A percentile compares a stretch with the other conserved stretches of the same genome.
These are phyloP conservation scores for Proterorhinus semilunaris DNA, from an alignment of 2,113 vertebrate species.

Conservation along the genomic window DNA sequence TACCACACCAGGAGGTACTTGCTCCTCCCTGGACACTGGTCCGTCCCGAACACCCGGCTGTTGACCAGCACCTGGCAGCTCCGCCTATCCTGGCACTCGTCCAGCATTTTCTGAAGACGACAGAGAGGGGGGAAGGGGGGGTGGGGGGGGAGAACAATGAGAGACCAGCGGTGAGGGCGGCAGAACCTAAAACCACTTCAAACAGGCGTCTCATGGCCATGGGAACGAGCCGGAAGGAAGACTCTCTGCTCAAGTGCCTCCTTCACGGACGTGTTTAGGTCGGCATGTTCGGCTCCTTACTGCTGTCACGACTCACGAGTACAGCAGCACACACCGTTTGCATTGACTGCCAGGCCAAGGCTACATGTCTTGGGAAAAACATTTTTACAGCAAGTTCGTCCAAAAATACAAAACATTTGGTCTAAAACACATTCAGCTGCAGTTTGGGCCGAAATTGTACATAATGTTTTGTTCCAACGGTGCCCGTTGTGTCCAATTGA, in stretches of 20 bases:
- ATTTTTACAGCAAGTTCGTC: too few relatives aligned
- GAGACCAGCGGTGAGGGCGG: slow-evolving; percentile 38
- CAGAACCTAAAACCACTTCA: slow-evolving; percentile 65
- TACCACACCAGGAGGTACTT: slow-evolving; percentile 89
- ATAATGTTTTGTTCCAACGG: too few relatives aligned
- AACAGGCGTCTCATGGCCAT: slow-evolving; percentile 41
- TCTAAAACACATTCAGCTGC: too few relatives aligned
- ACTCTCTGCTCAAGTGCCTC: slow-evolving; percentile 35
- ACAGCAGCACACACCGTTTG: too few relatives aligned
- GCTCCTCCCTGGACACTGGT: slow-evolving; percentile 84
- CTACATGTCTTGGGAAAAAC: too few relatives aligned
- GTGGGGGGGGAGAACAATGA: slow-evolving; percentile 52
- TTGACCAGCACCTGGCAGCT: slow-evolving; percentile 88
- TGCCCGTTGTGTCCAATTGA: too few relatives aligned
- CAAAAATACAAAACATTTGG: too few relatives aligned
- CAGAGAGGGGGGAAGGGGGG: slow-evolving; percentile 37
- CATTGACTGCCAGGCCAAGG: too few relatives aligned
- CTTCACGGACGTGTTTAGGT: neutral
- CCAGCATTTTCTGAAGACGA: slow-evolving; percentile 85
- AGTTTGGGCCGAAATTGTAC: too few relatives aligned
- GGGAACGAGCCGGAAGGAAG: slow-evolving; percentile 29
- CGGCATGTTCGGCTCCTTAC: too few relatives aligned
- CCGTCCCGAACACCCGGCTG: slow-evolving; percentile 84
- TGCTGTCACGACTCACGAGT: too few relatives aligned
- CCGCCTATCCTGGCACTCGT: slow-evolving; percentile 89